Percentiles rank a stretch among this genome's conserved stretches.
Conservation (phyloP, 2,797 vertebrate species). For the Gastrophryne carolinensis region DNA sequence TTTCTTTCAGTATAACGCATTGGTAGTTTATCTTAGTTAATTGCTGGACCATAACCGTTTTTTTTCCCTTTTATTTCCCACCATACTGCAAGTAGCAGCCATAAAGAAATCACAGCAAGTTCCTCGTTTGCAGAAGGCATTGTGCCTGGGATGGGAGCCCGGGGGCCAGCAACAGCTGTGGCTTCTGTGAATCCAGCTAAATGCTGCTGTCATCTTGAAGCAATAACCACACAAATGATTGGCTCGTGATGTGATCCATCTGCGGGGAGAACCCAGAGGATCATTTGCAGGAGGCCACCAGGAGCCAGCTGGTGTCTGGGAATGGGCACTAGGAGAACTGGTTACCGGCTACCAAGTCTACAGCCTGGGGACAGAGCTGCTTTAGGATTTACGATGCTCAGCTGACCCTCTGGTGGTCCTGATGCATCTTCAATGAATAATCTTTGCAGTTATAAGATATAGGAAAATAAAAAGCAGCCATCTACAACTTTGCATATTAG, state of each 20-base stretch:
- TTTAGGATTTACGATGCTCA: background rate
- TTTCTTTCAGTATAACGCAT: background rate
- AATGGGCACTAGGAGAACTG: background rate
- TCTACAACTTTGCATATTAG: too few relatives aligned
- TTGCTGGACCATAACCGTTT: background rate
- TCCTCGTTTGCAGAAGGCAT: conserved; percentile 28
- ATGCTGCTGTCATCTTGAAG: conserved; percentile 52
- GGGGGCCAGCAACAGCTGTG: conserved; percentile 39
- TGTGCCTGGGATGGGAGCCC: conserved; percentile 24
- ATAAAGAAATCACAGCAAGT: conserved; percentile 16
- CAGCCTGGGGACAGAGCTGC: background rate
- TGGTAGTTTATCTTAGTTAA: background rate
- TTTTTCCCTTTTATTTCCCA: conserved; percentile 1
- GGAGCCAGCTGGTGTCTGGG: conserved; percentile 41
- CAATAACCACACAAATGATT: conserved; percentile 49
- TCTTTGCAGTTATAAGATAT: too few relatives aligned
- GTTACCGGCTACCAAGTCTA: conserved; percentile 1
- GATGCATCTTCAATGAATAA: too few relatives aligned
- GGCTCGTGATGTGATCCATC: conserved; percentile 47
- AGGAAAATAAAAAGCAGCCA: too few relatives aligned
- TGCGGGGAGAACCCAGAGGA: conserved; percentile 25
- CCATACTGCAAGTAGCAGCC: background rate
- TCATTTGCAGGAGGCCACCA: conserved; percentile 36
- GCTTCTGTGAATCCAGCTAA: conserved; percentile 41
- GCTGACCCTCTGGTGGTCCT: background rate